A percentile compares a stretch with the other conserved stretches of the same genome.
Evolutionary conservation across 2,888 invertebrate species (phyloP).

Genomic region (Plebejus melissa): DNA sequence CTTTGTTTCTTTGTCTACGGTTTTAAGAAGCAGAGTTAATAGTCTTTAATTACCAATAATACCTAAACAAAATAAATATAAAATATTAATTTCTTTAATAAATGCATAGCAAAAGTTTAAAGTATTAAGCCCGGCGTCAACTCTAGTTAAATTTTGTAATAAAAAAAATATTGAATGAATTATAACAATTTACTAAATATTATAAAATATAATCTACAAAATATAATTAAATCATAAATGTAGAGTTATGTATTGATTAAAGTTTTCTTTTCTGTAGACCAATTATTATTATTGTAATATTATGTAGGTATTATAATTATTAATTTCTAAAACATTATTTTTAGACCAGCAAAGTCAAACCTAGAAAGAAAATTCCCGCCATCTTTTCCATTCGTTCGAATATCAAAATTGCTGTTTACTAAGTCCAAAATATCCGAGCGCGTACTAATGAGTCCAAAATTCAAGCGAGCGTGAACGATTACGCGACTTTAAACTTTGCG

Average conservation of each 20-base stretch:
- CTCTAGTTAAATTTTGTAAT: too few relatives aligned
- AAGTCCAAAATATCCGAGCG: constrained; percentile 68
- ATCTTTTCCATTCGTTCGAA: constrained; percentile 48
- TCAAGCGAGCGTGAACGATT: constrained; percentile 45
- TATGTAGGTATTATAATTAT: not conserved
- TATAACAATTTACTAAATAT: not conserved
- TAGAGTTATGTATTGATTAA: not conserved
- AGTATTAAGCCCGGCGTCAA: too few relatives aligned
- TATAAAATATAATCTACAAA: not conserved
- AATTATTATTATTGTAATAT: not conserved
- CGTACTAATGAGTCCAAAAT: constrained; percentile 70
- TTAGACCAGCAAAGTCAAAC: not conserved
- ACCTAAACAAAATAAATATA: not conserved
- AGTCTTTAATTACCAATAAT: not conserved
- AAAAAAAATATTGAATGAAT: too few relatives aligned
- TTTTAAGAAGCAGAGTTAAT: not conserved
- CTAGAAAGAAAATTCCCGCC: constrained; percentile 25
- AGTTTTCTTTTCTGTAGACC: not conserved
- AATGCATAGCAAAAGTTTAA: not conserved
- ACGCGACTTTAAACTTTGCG: constrained; percentile 47
- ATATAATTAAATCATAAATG: not conserved
- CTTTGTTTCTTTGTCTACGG: not conserved
- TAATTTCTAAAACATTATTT: not conserved
- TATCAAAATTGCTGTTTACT: constrained; percentile 59
- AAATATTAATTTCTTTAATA: not conserved